Percentiles rank a stretch among this genome's conserved stretches.
These are phyloP conservation scores for Habrosyne pyritoides DNA, from an alignment of 2,888 invertebrate species.

Conservation along the genomic window DNA sequence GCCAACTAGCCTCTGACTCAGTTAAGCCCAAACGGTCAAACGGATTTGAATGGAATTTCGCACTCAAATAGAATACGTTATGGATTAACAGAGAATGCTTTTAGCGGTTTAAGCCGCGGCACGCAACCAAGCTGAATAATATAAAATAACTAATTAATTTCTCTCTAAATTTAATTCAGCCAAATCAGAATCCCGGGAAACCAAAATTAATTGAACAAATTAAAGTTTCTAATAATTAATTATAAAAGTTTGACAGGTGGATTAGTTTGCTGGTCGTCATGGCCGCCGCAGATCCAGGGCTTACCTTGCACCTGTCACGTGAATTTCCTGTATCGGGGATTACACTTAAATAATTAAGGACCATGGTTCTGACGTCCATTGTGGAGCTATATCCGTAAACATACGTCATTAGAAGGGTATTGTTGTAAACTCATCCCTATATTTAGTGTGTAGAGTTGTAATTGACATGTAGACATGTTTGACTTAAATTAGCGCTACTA, in stretches of 20 bases:
- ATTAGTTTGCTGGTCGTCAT: conserved; percentile 21
- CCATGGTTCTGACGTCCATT: not conserved
- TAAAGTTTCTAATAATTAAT: conserved; percentile 29
- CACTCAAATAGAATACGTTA: too few species aligned
- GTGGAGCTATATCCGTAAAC: not conserved
- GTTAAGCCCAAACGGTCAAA: too few species aligned
- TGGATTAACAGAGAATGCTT: too few species aligned
- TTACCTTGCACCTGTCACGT: conserved; percentile 22
- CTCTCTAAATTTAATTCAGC: not conserved
- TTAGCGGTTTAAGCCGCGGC: too few species aligned
- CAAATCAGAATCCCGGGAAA: not conserved
- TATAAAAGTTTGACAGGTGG: conserved; percentile 31
- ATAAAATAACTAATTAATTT: not conserved
- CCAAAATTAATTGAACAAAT: not conserved
- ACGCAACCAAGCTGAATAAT: too few species aligned
- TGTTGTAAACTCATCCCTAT: too few species aligned
- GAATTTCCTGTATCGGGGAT: conserved; percentile 30
- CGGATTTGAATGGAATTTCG: too few species aligned
- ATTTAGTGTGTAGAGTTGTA: too few species aligned
- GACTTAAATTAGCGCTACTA: too few species aligned
- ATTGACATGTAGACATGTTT: too few species aligned
- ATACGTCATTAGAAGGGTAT: not conserved
- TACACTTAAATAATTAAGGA: conserved; percentile 38
- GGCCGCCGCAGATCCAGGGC: conserved; percentile 26
- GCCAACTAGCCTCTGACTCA: too few species aligned